Base-by-base conservation (phyloP, 2,888 invertebrate genomes). In the Pyrgus malvae region DNA sequence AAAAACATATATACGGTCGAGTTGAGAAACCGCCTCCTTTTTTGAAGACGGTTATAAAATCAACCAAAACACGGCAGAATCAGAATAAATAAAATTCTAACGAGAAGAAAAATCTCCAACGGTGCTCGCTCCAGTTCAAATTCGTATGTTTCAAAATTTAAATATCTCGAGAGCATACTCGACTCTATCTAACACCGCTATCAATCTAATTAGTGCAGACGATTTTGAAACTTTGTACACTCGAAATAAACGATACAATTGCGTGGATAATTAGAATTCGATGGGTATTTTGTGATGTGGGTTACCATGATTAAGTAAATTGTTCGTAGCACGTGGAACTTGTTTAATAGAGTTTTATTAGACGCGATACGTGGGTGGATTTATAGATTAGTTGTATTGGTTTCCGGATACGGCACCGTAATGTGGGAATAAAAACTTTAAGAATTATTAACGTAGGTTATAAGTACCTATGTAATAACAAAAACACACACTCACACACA, bases 361-460 rank as follows among this genome's bases (percentile, higher is more conserved):
- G 51, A 44, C 27, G 42, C 42, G 42, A 17, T 44, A 9, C 31
- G 53, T 54, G 53, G 53, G 53, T 46, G 40, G 51, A 51, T 51
- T 19, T 37, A 51, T 51, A 37, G 27, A 51, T 51, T 44, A 27
- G 37, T 21, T 37, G 12, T 38, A 45, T 45, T 31, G 29, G 38
- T 19, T 44, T 53, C 45, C 53, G 53, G 37, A 42, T 50, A 37
- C 14, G 6, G 33, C 57, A 37, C 31, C 38, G 14, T 48, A 35
- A 53, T 50, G 48, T 46, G 57, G 21, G 60, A 44, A 58, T 54
- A 54, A 31, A 60, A 55, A 40, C 38, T 58, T 50, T 55, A 49
- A 21, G 41, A 58, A n/a, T 35, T 16, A 19, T 9, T 11, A 31
- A 16, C 14, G 17, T n/a, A 33, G 7, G 33, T 7, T 33, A 33